These are phyloP conservation scores for Acrossocheilus wenchowensis DNA, from an alignment of 2,797 vertebrate genomes.

Conservation along the genomic window DNA sequence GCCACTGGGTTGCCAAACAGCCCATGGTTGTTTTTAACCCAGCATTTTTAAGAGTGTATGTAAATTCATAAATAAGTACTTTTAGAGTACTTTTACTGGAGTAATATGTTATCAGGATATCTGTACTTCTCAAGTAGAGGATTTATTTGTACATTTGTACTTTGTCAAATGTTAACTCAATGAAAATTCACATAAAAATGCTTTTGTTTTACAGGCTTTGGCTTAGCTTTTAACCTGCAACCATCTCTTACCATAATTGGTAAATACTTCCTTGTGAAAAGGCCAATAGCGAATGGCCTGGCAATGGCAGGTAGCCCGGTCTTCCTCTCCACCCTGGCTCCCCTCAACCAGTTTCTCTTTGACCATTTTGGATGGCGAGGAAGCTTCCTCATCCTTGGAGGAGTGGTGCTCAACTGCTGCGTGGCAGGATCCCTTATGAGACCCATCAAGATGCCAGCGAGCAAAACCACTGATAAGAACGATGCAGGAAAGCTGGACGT, in stretches of 20 bases:
- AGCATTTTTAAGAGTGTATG: too few relatives aligned
- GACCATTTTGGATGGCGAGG: conserved; percentile 86
- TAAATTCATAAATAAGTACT: neutral
- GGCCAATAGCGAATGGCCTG: conserved; percentile 81
- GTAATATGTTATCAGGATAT: neutral
- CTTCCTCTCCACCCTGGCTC: conserved; percentile 81
- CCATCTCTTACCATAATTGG: conserved; percentile 84
- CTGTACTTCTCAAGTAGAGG: neutral
- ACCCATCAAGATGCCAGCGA: conserved; percentile 71
- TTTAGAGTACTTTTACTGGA: neutral
- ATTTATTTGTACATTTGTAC: neutral
- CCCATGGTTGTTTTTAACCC: neutral
- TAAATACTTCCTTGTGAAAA: conserved; percentile 83
- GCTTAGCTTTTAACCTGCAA: conserved; percentile 86
- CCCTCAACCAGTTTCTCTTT: conserved; percentile 84
- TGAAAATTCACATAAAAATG: neutral
- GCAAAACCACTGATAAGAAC: conserved; percentile 26
- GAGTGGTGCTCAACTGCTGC: conserved; percentile 81
- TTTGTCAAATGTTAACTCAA: neutral
- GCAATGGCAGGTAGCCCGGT: conserved; percentile 85
- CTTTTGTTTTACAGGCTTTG: conserved; percentile 75
- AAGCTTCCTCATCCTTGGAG: conserved; percentile 84
- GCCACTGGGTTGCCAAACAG: neutral
- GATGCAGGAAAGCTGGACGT: conserved; percentile 28
- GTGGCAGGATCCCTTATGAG: conserved; percentile 85